Conservation (phyloP, 2,797 vertebrate species). For the Ciconia nigra region DNA sequence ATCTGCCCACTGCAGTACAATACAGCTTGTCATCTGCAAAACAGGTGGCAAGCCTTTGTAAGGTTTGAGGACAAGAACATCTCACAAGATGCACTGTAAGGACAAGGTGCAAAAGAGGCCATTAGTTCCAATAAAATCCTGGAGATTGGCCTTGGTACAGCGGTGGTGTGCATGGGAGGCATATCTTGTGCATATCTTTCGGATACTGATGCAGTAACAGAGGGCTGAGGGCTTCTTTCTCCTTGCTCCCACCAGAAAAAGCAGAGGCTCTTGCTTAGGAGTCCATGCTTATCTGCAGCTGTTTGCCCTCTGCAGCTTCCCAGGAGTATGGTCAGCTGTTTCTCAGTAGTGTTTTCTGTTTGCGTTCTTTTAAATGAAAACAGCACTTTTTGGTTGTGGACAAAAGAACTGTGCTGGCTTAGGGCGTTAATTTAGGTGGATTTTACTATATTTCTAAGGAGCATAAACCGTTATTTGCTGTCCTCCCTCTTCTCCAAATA, state of each 20-base stretch:
- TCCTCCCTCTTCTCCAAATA: not conserved
- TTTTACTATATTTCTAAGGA: not conserved
- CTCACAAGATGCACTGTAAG: not conserved
- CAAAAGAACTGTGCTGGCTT: not conserved
- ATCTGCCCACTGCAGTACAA: not conserved
- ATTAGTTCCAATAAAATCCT: not conserved
- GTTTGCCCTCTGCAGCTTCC: not conserved
- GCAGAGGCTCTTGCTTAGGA: not conserved
- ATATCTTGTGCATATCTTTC: not conserved
- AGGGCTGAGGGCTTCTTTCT: not conserved
- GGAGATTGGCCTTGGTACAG: fast-evolving
- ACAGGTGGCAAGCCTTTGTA: not conserved
- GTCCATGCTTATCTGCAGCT: not conserved
- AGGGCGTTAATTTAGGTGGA: not conserved
- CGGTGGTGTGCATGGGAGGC: not conserved
- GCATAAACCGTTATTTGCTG: not conserved
- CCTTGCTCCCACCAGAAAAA: not conserved
- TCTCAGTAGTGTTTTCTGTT: not conserved
- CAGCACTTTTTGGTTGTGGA: not conserved
- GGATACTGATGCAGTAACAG: not conserved
- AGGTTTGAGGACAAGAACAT: not conserved
- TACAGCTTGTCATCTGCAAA: not conserved
- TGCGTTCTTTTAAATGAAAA: not conserved
- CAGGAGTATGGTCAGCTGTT: not conserved
- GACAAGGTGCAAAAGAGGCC: not conserved